Evolutionary conservation across 2,797 vertebrate species (phyloP).

Genomic region (Thaleichthys pacificus): DNA sequence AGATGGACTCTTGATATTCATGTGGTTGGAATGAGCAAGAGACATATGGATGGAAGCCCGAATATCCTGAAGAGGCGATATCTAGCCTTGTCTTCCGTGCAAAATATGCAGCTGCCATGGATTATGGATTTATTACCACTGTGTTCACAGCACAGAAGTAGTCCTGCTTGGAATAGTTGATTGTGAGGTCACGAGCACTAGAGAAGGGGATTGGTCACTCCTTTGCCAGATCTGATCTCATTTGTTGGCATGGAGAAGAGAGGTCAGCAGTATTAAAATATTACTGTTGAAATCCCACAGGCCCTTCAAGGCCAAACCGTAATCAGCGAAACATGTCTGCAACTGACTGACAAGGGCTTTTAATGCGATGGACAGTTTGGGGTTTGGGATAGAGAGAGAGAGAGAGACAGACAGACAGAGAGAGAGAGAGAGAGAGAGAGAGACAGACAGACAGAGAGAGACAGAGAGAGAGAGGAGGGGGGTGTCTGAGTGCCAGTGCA

Average conservation of each 20-base stretch:
- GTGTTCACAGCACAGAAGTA: conserved; percentile 24
- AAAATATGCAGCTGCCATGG: background rate
- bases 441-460: too few relatives aligned
- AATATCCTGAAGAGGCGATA: background rate
- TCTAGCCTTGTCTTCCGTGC: background rate
- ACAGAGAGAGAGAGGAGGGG: too few relatives aligned
- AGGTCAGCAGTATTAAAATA: conserved; percentile 62
- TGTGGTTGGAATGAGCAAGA: background rate
- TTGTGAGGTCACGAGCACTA: conserved; percentile 13
- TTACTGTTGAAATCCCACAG: conserved; percentile 53
- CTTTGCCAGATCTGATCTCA: conserved; percentile 45
- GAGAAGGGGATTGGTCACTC: conserved; percentile 50
- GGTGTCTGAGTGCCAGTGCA: background rate
- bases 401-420: background rate
- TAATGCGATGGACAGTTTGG: conserved; percentile 20
- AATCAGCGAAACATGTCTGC: conserved; percentile 57
- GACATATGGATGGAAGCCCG: background rate
- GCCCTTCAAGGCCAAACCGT: conserved; percentile 49
- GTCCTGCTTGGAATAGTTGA: conserved; percentile 25
- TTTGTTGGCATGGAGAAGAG: conserved; percentile 41
- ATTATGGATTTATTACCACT: background rate
- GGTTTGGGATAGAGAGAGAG: conserved; percentile 17
- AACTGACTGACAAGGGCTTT: conserved; percentile 29
- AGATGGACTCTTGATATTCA: background rate
- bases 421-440: too few relatives aligned